Evolutionary conservation across 2,888 invertebrate species (phyloP).

Genomic region (Deilephila elpenor): DNA sequence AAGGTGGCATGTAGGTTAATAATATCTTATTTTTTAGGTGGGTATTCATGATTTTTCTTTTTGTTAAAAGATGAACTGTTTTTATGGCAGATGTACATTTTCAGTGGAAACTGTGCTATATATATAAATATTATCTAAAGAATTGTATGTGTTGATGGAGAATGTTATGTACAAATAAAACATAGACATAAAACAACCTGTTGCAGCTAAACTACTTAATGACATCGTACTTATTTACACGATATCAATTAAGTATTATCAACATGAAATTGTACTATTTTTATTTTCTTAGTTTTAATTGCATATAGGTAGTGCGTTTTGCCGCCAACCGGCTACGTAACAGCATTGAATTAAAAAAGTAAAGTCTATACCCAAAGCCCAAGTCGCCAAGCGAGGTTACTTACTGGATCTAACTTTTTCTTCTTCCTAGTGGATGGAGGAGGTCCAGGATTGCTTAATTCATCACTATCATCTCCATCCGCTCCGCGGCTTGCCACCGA

Average conservation of each 20-base stretch:
- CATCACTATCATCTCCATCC: slow-evolving; percentile 89
- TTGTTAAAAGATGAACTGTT: too few species aligned
- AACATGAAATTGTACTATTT: background rate
- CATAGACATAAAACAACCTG: background rate
- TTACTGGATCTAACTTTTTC: slow-evolving; percentile 91
- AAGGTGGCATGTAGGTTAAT: background rate
- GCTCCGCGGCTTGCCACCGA: slow-evolving; percentile 91
- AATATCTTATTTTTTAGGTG: too few species aligned
- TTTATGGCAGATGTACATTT: too few species aligned
- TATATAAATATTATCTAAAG: background rate
- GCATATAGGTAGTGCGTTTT: background rate
- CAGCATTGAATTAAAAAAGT: background rate
- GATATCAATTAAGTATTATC: background rate
- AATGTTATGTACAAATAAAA: background rate
- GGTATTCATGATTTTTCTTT: too few species aligned
- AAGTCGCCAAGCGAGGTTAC: slow-evolving; percentile 21
- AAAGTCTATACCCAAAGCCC: too few species aligned
- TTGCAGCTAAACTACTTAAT: background rate
- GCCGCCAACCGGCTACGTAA: background rate
- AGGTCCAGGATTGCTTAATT: slow-evolving; percentile 76
- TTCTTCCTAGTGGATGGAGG: slow-evolving; percentile 85
- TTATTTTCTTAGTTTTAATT: background rate
- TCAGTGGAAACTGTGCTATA: too few species aligned
- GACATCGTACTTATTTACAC: background rate
- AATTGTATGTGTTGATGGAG: background rate